Evolutionary conservation across 1,140 invertebrate genomes (phyloP).

Genomic region (Eurosta solidaginis): DNA sequence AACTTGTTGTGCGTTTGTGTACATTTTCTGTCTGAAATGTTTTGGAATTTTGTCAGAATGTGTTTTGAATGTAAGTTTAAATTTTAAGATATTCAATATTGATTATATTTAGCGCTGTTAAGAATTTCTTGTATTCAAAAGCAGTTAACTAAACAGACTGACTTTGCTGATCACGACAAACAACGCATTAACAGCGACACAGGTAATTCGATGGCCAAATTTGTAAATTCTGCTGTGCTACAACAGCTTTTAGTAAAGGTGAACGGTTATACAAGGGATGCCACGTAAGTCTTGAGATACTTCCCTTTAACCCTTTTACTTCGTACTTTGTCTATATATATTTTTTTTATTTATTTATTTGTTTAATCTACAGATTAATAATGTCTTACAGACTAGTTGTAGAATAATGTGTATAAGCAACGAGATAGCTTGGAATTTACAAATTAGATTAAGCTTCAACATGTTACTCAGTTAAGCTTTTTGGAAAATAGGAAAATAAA

Average conservation of each 20-base stretch:
- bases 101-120: not conserved
- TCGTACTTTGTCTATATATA: too few relatives aligned
- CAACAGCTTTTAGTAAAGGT: not conserved
- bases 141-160: conserved; percentile 12
- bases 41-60: not conserved
- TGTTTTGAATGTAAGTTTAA: not conserved
- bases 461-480: too few relatives aligned
- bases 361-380: too few relatives aligned
- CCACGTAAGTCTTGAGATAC: too few relatives aligned
- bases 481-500: too few relatives aligned
- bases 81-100: not conserved
- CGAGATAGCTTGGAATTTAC: too few relatives aligned
- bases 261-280: not conserved
- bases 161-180: not conserved
- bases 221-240: not conserved
- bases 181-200: not conserved
- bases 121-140: not conserved
- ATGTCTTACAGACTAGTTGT: too few relatives aligned
- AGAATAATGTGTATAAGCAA: too few relatives aligned
- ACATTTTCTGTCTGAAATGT: not conserved
- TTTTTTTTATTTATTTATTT: too few relatives aligned
- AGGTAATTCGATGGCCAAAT: not conserved
- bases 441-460: too few relatives aligned
- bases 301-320: too few relatives aligned
- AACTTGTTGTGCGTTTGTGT: too few relatives aligned